A percentile compares a stretch with the other conserved stretches of the same genome.
Evolutionary conservation across 2,113 vertebrate genomes (phyloP).

Genomic region (Cariama cristata): DNA sequence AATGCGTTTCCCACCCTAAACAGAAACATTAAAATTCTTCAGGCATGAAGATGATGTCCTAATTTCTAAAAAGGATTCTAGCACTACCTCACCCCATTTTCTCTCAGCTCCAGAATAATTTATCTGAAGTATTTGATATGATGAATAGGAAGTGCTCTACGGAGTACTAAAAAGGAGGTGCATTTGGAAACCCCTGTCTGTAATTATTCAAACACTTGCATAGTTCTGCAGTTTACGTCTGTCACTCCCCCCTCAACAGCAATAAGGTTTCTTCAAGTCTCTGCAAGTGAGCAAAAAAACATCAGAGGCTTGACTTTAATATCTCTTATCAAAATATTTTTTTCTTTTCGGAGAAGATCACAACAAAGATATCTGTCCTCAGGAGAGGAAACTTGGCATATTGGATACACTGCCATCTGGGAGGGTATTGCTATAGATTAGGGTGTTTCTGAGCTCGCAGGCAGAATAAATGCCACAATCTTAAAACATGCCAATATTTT

Average conservation of each 20-base stretch:
- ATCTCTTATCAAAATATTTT: neutral
- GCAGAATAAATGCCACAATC: neutral
- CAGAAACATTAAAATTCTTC: neutral
- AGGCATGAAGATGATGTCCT: neutral
- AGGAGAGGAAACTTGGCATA: neutral
- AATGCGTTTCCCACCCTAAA: neutral
- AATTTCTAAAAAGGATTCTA: neutral
- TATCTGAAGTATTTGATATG: neutral
- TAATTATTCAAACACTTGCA: neutral
- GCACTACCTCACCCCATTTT: neutral
- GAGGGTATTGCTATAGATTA: neutral
- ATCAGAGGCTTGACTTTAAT: neutral
- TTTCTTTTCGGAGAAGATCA: neutral
- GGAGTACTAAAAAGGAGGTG: neutral
- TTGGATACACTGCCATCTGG: neutral
- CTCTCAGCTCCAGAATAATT: neutral
- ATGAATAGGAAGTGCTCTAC: neutral
- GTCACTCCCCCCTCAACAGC: neutral
- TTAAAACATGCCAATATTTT: neutral
- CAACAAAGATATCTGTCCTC: neutral
- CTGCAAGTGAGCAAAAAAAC: constrained; percentile 32
- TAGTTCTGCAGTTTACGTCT: neutral
- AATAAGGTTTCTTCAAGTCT: constrained; percentile 38
- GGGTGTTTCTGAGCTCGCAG: neutral
- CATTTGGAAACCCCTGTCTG: neutral